Conservation (phyloP, 2,113 vertebrate species). For the Prochilodus magdalenae region DNA sequence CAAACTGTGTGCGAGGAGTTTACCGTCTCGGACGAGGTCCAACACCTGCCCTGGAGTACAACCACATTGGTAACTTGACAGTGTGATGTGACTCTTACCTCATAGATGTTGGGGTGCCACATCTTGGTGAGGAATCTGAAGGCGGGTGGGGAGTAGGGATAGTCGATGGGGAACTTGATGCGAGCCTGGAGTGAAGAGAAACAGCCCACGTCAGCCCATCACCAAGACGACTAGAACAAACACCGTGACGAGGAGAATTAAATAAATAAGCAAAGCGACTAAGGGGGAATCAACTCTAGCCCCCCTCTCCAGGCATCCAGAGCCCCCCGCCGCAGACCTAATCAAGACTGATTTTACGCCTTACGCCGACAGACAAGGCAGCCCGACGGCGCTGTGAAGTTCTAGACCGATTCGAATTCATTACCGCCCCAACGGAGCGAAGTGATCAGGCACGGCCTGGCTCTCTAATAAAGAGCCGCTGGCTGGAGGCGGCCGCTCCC, state of each 20-base stretch:
- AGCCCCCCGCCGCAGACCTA: neutral
- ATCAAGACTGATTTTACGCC: constrained; percentile 12
- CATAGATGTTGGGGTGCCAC: constrained; percentile 99
- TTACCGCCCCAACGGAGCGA: neutral
- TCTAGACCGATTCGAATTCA: neutral
- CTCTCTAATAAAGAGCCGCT: neutral
- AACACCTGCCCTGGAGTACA: neutral
- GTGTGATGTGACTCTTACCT: constrained; percentile 76
- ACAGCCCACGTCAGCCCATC: constrained; percentile 10
- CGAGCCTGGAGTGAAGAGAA: constrained; percentile 79
- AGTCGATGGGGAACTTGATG: constrained; percentile 96
- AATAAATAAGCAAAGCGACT: neutral
- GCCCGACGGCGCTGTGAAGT: neutral
- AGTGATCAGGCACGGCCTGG: neutral
- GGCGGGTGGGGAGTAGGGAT: constrained; percentile 95
- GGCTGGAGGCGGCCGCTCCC: neutral
- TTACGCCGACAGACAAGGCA: neutral
- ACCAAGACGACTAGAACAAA: neutral
- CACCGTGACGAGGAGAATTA: neutral
- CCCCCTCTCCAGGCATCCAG: neutral
- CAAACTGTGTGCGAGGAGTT: neutral
- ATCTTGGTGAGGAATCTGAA: constrained; percentile 99
- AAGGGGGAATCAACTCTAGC: neutral
- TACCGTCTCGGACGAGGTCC: neutral
- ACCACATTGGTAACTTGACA: neutral